A percentile compares a stretch with the other conserved stretches of the same genome.
phyloP scores from a whole-genome alignment of 2,888 invertebrate genomes.

The Notodromas monacha region DNA sequence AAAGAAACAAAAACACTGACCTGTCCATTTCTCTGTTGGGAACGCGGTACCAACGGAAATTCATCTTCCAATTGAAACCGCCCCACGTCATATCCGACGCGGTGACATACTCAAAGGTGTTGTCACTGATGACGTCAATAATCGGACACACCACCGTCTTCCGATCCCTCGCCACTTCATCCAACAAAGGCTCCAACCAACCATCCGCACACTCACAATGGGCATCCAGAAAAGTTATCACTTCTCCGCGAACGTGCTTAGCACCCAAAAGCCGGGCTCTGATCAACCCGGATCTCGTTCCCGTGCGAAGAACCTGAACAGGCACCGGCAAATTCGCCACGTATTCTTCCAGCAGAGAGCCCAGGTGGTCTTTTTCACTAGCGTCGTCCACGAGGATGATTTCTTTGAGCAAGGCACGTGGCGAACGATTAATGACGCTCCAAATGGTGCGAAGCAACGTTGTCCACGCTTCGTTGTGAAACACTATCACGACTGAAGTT shows the following conservation, averaged over 20 bases:
- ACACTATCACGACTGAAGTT: conserved; percentile 88
- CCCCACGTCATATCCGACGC: conserved; percentile 99
- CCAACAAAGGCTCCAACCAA: conserved; percentile 83
- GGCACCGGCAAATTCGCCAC: conserved; percentile 50
- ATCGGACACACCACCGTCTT: conserved; percentile 88
- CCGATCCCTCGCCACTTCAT: conserved; percentile 63
- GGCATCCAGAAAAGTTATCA: conserved; percentile 79
- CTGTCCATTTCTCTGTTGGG: conserved; percentile 86
- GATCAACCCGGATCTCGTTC: conserved; percentile 74
- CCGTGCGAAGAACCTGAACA: conserved; percentile 56
- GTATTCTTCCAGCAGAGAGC: conserved; percentile 56
- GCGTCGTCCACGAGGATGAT: conserved; percentile 92
- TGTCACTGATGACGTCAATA: conserved; percentile 94
- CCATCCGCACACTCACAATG: conserved; percentile 95
- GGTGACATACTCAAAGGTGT: conserved; percentile 91
- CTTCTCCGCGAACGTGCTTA: conserved; percentile 58
- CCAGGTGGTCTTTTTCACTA: conserved; percentile 71
- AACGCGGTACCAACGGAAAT: conserved; percentile 95
- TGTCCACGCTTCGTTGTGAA: conserved; percentile 97
- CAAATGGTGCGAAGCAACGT: conserved; percentile 78
- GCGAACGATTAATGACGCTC: conserved; percentile 85
- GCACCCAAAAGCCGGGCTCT: conserved; percentile 77
- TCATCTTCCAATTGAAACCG: conserved; percentile 96
- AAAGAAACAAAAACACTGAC: too few relatives aligned
- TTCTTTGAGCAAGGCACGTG: conserved; percentile 50